Base-by-base conservation (phyloP, 2,888 invertebrate species). In the Melinopterus prodromus region DNA sequence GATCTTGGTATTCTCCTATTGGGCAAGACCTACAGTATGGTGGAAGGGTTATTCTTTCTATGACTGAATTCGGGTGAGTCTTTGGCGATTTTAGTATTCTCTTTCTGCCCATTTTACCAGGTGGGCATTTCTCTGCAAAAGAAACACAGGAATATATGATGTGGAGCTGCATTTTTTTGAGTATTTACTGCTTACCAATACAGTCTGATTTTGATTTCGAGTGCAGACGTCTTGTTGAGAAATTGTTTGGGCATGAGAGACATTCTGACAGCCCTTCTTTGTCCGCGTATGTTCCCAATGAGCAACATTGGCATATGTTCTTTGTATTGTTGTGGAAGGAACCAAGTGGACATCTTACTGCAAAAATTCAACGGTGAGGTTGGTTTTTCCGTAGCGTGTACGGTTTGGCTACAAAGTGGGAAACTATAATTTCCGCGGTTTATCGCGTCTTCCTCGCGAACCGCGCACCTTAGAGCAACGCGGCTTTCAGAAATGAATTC, bases 271-370 rank as follows among this genome's bases (percentile, higher is more conserved):
- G 91, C 2, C 92, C 93, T 53, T 90, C 88, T 69, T 88, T 84
- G 37, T 91, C 90, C 83, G 93, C 93, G 85, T 92, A 94, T n/a
- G 90, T 90, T 2, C 93, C 93, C 77, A 91, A 87, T 9, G 89
- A 88, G 85, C 94, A 94, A 38, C 91, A 89, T 81, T 91, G 90
- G 83, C 94, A 94, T n/a, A 86, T 87, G 82, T 90, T 89, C 6
- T 86, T 88, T 0, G 90, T 89, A 3, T 88, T 87, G 86, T 93
- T 92, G 86, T 92, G 92, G 86, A 92, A 93, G 0, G 93, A 93
- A 14, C 94, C 94, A 81, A 90, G 88, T 2, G 94, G 93, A 85
- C 94, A 94, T 86, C 91, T 91, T 6, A 93, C 94, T 88, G 79
- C 79, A 86, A 86, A 75, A n/a, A n/a, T n/a, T n/a, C n/a, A n/a